Evolutionary conservation across 2,113 vertebrate genomes (phyloP), one percentile per base, ranked within the genome.

Genomic region (Entomyzon cyanotis): DNA sequence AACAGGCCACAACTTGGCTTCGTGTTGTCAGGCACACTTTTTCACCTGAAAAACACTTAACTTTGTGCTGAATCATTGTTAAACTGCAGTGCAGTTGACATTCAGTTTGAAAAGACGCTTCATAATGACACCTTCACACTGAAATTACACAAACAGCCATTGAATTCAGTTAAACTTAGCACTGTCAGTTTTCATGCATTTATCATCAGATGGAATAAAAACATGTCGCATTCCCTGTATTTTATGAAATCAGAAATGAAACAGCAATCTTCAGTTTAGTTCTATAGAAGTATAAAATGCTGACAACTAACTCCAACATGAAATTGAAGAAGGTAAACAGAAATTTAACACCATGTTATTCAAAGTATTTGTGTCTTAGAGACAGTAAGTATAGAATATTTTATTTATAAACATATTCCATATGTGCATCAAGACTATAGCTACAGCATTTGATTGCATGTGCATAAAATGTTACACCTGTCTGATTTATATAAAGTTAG

Each of bases 221-320:
- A 27, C 8, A 8, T 4, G 11, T 59, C 11, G 1, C 12, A 30
- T 46, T 78, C 20, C 7, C 11, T 56, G 12, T 30, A 52, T 78
- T 84, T 89, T 41, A 56, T 87, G 14, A 94, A 91, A 23, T 46
- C 64, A 55, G 64, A 86, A 90, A 84, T 5, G 3, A 41, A 88
- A 58, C 80, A 44, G 69, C 41, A 81, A 55, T n/a, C 30, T 84
- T 42, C 69, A 6, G 1, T 63, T 44, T 19, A 64, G 31, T 27
- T 76, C 78, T 67, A 4, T 0, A 33, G 12, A 89, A 84, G 31
- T 50, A 31, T 33, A 53, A 71, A 68, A 30, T 60, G n/a, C 56
- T 78, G 7, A 62, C 41, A 91, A 11, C 37, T 46, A 55, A 13
- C 27, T 94, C 37, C 31, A 78, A 76, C 1, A 0, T 11, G n/a